Evolutionary conservation across 2,888 invertebrate species (phyloP), one percentile per base, ranked within the genome.

Genomic region (Tiliacea citrago): DNA sequence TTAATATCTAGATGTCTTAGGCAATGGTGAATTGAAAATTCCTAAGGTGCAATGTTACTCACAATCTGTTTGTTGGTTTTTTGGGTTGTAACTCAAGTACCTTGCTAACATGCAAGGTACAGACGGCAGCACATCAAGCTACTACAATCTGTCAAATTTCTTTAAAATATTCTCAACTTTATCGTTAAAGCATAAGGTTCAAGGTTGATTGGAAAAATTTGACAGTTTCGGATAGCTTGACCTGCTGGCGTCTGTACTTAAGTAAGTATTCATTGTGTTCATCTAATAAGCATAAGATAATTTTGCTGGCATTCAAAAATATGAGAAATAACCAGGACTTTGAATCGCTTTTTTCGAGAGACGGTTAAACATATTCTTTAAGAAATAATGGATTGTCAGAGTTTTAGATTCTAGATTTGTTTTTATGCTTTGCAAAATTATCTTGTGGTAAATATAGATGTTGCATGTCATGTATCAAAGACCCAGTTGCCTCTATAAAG

Each of bases 301-400:
- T 77, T 84, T 81, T 73, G 42, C 61, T 68, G n/a, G 12, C 10
- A 51, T 45, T 53, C 2, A 12, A 55, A 81, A 61, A 66, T 18
- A 45, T 77, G 84, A 84, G 66, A 63, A 57, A 21, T 58, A 55
- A 61, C 49, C 61, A 84, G 60, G n/a, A 39, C 67, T 73, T 61
- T 60, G 35, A 49, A 65, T 61, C 9, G 10, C 6, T 49, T 63
- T 45, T 84, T 84, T 82, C 72, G 72, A 82, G 82, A 70, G 77
- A 74, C 65, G 35, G 1, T 24, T 9, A 8, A 29, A 29, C 13
- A 24, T 75, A 35, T 63, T 73, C 69, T 84, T 68, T 84, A 73
- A 81, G 68, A 81, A 63, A 77, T 81, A 69, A 66, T 45, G 6
- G 45, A 24, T 49, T 12, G 13, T 18, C 39, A 16, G 21, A 49